Conservation (phyloP, 37 sponge, comb jelly and placozoan genomes). For the Haliclona indistincta region DNA sequence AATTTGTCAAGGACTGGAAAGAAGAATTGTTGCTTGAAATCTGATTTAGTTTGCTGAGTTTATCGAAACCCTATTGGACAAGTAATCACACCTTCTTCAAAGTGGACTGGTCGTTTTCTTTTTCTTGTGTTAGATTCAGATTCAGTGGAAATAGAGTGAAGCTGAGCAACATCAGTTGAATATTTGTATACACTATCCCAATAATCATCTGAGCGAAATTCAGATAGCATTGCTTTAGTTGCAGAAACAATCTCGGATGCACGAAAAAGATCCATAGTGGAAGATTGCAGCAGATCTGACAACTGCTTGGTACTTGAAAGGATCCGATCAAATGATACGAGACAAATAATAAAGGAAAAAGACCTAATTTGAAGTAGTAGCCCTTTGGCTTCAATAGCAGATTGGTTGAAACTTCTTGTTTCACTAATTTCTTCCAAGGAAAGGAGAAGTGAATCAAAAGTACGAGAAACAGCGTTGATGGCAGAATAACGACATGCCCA, state of each 20-base stretch:
- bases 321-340: constrained; percentile 42
- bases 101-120: too few relatives aligned
- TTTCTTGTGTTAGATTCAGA: too few relatives aligned
- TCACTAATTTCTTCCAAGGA: constrained; percentile 55
- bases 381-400: constrained; percentile 52
- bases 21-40: background rate
- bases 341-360: constrained; percentile 41
- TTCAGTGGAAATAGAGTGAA: constrained; percentile 22
- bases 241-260: constrained; percentile 50
- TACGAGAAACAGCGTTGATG: constrained; percentile 33
- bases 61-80: too few relatives aligned
- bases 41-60: too few relatives aligned
- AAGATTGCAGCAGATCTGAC: constrained; percentile 56
- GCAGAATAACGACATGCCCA: constrained; percentile 48
- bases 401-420: constrained; percentile 44
- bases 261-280: constrained; percentile 18
- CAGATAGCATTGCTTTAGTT: constrained; percentile 10
- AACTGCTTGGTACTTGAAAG: constrained; percentile 48
- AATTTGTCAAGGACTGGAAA: constrained; percentile 5
- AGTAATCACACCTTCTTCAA: too few relatives aligned
- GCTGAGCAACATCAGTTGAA: constrained; percentile 26
- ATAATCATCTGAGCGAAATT: constrained; percentile 35
- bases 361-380: constrained; percentile 45
- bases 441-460: constrained; percentile 60
- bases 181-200: constrained; percentile 50